These are phyloP conservation scores for Stegodyphus dumicola DNA, from an alignment of 1,140 invertebrate species.

Conservation along the genomic window DNA sequence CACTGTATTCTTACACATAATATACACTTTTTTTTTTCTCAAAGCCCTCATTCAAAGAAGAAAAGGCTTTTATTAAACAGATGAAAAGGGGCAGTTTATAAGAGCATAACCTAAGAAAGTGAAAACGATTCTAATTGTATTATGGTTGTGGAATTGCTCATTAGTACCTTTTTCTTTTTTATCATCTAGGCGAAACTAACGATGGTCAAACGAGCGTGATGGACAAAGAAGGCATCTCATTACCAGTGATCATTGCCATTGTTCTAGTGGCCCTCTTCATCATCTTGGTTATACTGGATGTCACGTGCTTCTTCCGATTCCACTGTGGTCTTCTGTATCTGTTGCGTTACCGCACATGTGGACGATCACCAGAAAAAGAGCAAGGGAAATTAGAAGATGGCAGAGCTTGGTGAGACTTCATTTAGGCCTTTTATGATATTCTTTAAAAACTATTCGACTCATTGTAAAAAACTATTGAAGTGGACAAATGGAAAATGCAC, in stretches of 20 bases:
- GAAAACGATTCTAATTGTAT: too few relatives aligned
- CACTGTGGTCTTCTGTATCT: slow-evolving; percentile 62
- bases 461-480: too few relatives aligned
- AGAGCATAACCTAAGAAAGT: too few relatives aligned
- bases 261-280: slow-evolving; percentile 46
- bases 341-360: slow-evolving; percentile 48
- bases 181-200: slow-evolving; percentile 74
- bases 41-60: too few relatives aligned
- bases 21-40: too few relatives aligned
- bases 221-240: slow-evolving; percentile 6
- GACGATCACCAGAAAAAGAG: slow-evolving; percentile 35
- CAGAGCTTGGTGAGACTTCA: slow-evolving; percentile 37
- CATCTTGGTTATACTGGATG: slow-evolving; percentile 55
- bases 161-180: neutral
- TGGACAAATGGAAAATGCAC: too few relatives aligned
- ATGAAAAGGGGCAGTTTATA: too few relatives aligned
- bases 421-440: too few relatives aligned
- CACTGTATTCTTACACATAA: too few relatives aligned
- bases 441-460: too few relatives aligned
- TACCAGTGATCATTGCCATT: slow-evolving; percentile 58
- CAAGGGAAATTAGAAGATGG: slow-evolving; percentile 32
- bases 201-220: slow-evolving; percentile 18
- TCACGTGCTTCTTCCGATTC: slow-evolving; percentile 63
- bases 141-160: too few relatives aligned
- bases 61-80: too few relatives aligned